Conservation (phyloP, 2,113 vertebrate species). For the Noturus placidus region DNA sequence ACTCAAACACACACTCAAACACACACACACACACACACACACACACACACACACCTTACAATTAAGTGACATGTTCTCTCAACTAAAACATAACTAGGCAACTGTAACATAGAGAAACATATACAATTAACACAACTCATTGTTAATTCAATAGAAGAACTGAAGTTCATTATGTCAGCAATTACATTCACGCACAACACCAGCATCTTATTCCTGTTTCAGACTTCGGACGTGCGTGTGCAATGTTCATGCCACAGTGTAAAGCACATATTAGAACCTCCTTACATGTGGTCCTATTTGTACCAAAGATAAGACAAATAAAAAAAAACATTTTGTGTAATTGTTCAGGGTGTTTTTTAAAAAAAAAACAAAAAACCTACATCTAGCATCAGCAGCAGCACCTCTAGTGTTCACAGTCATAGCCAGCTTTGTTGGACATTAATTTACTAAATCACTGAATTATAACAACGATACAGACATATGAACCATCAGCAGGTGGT, state of each 20-base stretch:
- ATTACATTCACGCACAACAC: constrained; percentile 10
- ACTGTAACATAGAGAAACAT: constrained; percentile 64
- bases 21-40: background rate
- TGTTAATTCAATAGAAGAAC: constrained; percentile 26
- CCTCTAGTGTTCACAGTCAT: constrained; percentile 20
- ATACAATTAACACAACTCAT: constrained; percentile 52
- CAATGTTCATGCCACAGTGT: constrained; percentile 26
- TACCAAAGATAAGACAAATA: constrained; percentile 25
- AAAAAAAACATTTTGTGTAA: constrained; percentile 6
- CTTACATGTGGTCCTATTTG: constrained; percentile 21
- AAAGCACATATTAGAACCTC: constrained; percentile 21
- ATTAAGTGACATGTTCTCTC: constrained; percentile 56
- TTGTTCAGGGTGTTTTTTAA: background rate
- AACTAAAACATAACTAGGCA: constrained; percentile 64
- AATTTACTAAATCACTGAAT: constrained; percentile 34
- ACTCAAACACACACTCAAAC: background rate
- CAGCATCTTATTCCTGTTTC: constrained; percentile 18
- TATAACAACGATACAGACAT: constrained; percentile 39
- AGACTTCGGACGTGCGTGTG: constrained; percentile 35
- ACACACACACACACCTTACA: constrained; percentile 41
- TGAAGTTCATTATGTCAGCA: constrained; percentile 32
- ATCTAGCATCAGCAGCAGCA: background rate
- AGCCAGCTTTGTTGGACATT: constrained; percentile 27
- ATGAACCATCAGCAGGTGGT: constrained; percentile 29
- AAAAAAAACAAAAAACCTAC: too few species aligned